Evolutionary conservation across 2,113 vertebrate species (phyloP).

Genomic region (Murina feae): DNA sequence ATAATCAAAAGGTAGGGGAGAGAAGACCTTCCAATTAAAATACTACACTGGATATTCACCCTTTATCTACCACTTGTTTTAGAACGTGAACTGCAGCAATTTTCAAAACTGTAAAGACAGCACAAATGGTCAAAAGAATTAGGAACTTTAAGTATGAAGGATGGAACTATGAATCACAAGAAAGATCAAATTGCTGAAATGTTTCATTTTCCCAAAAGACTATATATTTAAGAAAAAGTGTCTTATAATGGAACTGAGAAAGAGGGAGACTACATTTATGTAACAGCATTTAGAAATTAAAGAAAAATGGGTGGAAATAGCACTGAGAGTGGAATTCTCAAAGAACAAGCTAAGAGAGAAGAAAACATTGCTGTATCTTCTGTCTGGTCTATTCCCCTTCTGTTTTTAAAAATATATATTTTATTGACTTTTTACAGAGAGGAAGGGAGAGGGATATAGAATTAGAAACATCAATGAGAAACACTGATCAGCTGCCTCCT

Average conservation of each 20-base stretch:
- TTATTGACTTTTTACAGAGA: too few species aligned
- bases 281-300: conserved; percentile 57
- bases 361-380: neutral
- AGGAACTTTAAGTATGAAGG: conserved; percentile 24
- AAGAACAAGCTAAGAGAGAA: neutral
- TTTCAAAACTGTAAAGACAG: conserved; percentile 26
- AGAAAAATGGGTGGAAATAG: conserved; percentile 22
- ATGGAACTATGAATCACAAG: conserved; percentile 25
- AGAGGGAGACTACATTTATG: neutral
- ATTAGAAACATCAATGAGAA: too few species aligned
- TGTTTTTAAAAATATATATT: too few species aligned
- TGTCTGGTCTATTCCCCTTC: neutral
- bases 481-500: too few species aligned
- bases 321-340: neutral
- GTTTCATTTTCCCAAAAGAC: conserved; percentile 41
- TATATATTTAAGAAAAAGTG: conserved; percentile 36
- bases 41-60: conserved; percentile 15
- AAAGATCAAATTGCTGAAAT: conserved; percentile 53
- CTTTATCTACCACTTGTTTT: neutral
- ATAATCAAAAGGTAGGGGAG: neutral
- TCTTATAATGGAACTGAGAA: conserved; percentile 31
- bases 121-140: conserved; percentile 37
- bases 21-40: conserved; percentile 28
- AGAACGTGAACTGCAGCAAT: neutral
- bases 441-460: too few species aligned